Conservation (phyloP, 2,113 vertebrate species). For the Salvator merianae region DNA sequence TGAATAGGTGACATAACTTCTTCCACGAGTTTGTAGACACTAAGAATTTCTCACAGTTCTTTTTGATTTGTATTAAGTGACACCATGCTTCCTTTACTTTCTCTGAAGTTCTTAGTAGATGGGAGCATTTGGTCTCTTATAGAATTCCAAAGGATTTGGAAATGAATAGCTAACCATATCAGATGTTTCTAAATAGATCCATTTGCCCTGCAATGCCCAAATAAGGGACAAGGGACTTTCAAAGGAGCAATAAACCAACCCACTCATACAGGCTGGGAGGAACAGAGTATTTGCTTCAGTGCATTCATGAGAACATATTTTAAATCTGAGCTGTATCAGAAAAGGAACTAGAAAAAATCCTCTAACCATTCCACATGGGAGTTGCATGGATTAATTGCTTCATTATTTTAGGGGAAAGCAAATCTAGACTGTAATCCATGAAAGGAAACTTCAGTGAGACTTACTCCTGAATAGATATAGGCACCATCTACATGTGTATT, state of each 20-base stretch:
- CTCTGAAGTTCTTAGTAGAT: slow-evolving; percentile 41
- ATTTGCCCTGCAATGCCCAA: neutral
- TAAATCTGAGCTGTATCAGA: neutral
- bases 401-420: neutral
- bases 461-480: neutral
- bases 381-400: neutral
- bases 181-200: slow-evolving; percentile 36
- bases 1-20: slow-evolving; percentile 43
- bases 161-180: slow-evolving; percentile 49
- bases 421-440: neutral
- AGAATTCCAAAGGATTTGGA: slow-evolving; percentile 28
- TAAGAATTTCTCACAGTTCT: slow-evolving; percentile 49
- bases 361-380: no score
- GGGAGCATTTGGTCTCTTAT: slow-evolving; percentile 30
- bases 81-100: slow-evolving; percentile 64
- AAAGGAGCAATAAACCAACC: neutral
- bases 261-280: slow-evolving; percentile 18
- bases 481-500: no score
- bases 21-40: slow-evolving; percentile 46
- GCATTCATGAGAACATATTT: slow-evolving; percentile 1
- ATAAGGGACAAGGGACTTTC: neutral
- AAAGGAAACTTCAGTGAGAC: neutral
- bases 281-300: neutral
- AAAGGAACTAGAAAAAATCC: no score
- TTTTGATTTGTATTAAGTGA: slow-evolving; percentile 58